These are phyloP conservation scores for Galleria mellonella DNA, from an alignment of 1,140 invertebrate genomes.

Conservation along the genomic window DNA sequence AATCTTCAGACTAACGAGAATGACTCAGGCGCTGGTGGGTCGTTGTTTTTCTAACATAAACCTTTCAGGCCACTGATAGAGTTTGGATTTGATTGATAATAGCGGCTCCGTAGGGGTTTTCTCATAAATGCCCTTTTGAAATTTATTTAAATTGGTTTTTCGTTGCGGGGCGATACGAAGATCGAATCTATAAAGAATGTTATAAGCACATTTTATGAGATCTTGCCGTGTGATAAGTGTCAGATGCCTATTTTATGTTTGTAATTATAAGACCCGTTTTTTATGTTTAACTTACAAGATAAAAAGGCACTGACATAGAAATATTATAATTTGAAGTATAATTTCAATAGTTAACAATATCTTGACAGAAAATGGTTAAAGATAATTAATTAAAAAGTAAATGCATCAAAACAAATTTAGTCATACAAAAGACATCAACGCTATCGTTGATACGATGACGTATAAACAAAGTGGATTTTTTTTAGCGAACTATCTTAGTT, in stretches of 20 bases:
- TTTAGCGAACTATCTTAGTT: too few relatives aligned
- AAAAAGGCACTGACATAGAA: too few relatives aligned
- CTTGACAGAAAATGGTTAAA: too few relatives aligned
- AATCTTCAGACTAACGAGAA: constrained; percentile 55
- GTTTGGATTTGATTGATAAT: constrained; percentile 30
- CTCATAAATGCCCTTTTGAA: constrained; percentile 49
- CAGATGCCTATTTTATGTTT: constrained; percentile 8
- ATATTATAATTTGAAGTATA: too few relatives aligned
- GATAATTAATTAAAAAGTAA: too few relatives aligned
- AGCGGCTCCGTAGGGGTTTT: constrained; percentile 23
- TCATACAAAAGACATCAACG: constrained; percentile 25
- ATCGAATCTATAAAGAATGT: constrained; percentile 33
- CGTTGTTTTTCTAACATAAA: constrained; percentile 27
- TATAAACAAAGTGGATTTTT: too few relatives aligned
- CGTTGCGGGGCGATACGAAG: constrained; percentile 28
- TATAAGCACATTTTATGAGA: constrained; percentile 33
- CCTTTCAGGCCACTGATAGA: constrained; percentile 24
- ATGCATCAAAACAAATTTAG: too few relatives aligned
- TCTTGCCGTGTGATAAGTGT: constrained; percentile 20
- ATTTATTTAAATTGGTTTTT: constrained; percentile 72
- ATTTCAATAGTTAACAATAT: too few relatives aligned
- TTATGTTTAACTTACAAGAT: background rate
- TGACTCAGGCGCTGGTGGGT: constrained; percentile 50
- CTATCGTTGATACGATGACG: constrained; percentile 6
- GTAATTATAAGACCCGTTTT: constrained; percentile 10